These are phyloP conservation scores for Battus philenor DNA, from an alignment of 1,140 invertebrate species.

Conservation along the genomic window DNA sequence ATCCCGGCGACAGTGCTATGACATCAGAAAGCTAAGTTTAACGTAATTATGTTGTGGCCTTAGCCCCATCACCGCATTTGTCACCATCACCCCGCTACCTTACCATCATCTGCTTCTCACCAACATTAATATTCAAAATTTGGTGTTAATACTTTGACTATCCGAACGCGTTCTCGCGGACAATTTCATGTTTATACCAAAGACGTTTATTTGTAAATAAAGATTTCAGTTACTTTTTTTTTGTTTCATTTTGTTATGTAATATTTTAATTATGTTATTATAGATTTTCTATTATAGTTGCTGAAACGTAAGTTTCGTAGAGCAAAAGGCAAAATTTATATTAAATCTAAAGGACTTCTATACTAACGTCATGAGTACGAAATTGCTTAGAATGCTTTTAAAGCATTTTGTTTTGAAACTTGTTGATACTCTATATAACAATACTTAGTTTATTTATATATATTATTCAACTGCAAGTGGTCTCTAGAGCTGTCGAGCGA, in stretches of 20 bases:
- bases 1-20: slow-evolving; percentile 65
- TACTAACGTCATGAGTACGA: too few species aligned
- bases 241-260: slow-evolving; percentile 23
- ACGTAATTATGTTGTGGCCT: slow-evolving; percentile 61
- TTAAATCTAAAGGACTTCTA: too few species aligned
- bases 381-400: too few species aligned
- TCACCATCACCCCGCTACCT: slow-evolving; percentile 65
- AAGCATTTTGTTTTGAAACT: too few species aligned
- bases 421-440: too few species aligned
- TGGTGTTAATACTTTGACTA: slow-evolving; percentile 23
- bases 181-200: slow-evolving; percentile 34
- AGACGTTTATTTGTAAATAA: slow-evolving; percentile 49
- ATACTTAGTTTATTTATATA: too few species aligned
- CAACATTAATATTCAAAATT: slow-evolving; percentile 24
- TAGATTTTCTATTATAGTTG: too few species aligned
- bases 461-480: too few species aligned
- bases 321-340: too few species aligned
- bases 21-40: slow-evolving; percentile 67
- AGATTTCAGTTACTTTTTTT: slow-evolving; percentile 34
- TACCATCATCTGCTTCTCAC: slow-evolving; percentile 68
- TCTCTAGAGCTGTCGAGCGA: too few species aligned
- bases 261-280: too few species aligned
- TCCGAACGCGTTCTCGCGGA: slow-evolving; percentile 13
- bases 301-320: too few species aligned
- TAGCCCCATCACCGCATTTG: slow-evolving; percentile 52